Evolutionary conservation across 2,797 vertebrate genomes (phyloP).

Genomic region (Xenentodon cancila): DNA sequence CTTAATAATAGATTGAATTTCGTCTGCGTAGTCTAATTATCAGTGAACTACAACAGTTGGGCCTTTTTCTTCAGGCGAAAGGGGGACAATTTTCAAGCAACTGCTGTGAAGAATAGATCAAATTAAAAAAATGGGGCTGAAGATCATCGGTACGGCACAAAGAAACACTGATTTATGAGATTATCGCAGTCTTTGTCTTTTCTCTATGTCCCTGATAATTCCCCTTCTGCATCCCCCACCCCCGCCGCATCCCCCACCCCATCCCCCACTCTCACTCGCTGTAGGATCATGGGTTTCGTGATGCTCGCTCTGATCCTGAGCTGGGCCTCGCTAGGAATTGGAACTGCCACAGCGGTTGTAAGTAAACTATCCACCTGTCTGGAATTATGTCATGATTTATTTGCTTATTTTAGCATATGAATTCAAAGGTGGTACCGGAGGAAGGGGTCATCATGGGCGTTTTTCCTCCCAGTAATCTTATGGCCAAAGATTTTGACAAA

Average conservation of each 20-base stretch:
- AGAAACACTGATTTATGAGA: constrained; percentile 43
- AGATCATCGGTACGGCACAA: constrained; percentile 34
- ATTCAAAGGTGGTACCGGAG: neutral
- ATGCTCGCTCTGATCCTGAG: constrained; percentile 87
- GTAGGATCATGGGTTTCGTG: constrained; percentile 88
- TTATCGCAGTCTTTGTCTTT: constrained; percentile 28
- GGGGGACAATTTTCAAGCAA: constrained; percentile 30
- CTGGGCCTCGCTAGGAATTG: constrained; percentile 89
- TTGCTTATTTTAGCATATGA: neutral
- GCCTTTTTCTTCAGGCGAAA: constrained; percentile 24
- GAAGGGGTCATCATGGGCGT: neutral
- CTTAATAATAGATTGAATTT: constrained; percentile 29
- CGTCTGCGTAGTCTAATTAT: constrained; percentile 17
- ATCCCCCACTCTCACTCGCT: constrained; percentile 18
- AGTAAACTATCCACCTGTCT: constrained; percentile 60
- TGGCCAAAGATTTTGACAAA: constrained; percentile 26
- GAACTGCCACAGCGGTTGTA: constrained; percentile 87
- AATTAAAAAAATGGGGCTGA: constrained; percentile 40
- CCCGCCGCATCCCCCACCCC: too few relatives aligned
- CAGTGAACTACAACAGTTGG: constrained; percentile 2
- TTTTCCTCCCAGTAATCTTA: constrained; percentile 28
- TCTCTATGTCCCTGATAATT: constrained; percentile 21
- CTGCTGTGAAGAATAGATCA: constrained; percentile 38
- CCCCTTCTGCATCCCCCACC: constrained; percentile 1
- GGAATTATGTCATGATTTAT: constrained; percentile 6